These are phyloP conservation scores for Neogale vison DNA, from an alignment of 2,113 vertebrate species.

Conservation along the genomic window DNA sequence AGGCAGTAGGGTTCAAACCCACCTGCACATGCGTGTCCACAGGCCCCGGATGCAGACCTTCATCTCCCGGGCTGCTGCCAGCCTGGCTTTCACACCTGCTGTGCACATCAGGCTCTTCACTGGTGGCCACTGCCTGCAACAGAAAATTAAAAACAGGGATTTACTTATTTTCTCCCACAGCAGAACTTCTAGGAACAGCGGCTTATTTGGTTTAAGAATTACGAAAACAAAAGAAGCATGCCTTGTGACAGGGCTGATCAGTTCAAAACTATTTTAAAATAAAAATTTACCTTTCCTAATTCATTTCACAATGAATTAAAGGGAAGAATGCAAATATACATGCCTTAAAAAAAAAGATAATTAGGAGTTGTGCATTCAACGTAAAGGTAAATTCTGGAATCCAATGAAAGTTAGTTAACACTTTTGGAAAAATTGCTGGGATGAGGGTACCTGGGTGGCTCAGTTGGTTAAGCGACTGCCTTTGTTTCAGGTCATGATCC, in stretches of 20 bases:
- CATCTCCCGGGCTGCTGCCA: not conserved
- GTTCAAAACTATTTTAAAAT: not conserved
- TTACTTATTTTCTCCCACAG: constrained; percentile 57
- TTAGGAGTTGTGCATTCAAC: not conserved
- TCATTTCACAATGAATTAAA: not conserved
- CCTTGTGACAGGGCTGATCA: not conserved
- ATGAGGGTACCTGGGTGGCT: not conserved
- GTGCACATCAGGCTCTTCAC: not conserved
- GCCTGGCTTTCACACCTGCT: not conserved
- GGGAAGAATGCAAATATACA: not conserved
- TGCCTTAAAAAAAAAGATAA: not conserved
- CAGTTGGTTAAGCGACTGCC: too few species aligned
- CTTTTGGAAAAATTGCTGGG: not conserved
- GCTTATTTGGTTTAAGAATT: not conserved
- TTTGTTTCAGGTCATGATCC: too few species aligned
- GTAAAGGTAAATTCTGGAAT: not conserved
- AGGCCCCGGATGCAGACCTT: not conserved
- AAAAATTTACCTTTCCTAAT: not conserved
- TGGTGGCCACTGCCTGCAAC: not conserved
- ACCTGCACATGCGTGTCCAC: constrained; percentile 60
- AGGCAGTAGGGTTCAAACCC: constrained; percentile 77
- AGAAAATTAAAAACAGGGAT: constrained; percentile 64
- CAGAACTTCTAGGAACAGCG: not conserved
- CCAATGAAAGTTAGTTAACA: not conserved
- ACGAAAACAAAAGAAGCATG: not conserved